Percentiles rank a stretch among this genome's conserved stretches.
Conservation (phyloP, 2,797 vertebrate genomes). For the Orestias chungarensis region DNA sequence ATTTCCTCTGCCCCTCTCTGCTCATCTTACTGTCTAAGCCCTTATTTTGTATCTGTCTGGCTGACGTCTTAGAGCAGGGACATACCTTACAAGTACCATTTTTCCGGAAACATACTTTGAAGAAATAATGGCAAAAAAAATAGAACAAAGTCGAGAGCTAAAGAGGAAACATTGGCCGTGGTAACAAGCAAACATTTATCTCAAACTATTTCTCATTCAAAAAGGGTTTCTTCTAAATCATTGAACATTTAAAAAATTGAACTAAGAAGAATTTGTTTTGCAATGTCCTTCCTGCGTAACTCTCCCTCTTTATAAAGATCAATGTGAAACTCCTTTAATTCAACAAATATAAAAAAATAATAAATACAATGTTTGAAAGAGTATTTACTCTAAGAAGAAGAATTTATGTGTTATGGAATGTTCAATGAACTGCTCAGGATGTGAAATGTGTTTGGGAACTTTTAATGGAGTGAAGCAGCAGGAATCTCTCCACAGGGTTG, state of each 20-base stretch:
- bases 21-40: constrained; percentile 65
- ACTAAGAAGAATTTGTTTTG: constrained; percentile 1
- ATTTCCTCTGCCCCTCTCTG: constrained; percentile 72
- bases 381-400: constrained; percentile 6
- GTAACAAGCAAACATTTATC: background rate
- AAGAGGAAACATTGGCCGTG: constrained; percentile 15
- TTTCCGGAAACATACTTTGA: constrained; percentile 17
- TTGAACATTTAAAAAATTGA: constrained; percentile 27
- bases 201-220: constrained; percentile 9
- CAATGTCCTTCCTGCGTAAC: constrained; percentile 7
- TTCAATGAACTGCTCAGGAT: constrained; percentile 14
- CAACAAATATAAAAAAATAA: constrained; percentile 3
- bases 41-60: constrained; percentile 64
- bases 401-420: constrained; percentile 13
- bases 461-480: constrained; percentile 62
- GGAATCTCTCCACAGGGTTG: constrained; percentile 63
- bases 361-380: constrained; percentile 22
- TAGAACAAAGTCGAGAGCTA: constrained; percentile 21
- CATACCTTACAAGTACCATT: constrained; percentile 15
- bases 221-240: background rate
- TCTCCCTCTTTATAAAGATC: constrained; percentile 21
- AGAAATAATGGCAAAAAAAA: constrained; percentile 37
- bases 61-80: constrained; percentile 33
- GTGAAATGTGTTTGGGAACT: constrained; percentile 41
- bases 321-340: too few relatives aligned